Evolutionary conservation across 2,888 invertebrate species (phyloP).

Genomic region (Metellina segmentata): DNA sequence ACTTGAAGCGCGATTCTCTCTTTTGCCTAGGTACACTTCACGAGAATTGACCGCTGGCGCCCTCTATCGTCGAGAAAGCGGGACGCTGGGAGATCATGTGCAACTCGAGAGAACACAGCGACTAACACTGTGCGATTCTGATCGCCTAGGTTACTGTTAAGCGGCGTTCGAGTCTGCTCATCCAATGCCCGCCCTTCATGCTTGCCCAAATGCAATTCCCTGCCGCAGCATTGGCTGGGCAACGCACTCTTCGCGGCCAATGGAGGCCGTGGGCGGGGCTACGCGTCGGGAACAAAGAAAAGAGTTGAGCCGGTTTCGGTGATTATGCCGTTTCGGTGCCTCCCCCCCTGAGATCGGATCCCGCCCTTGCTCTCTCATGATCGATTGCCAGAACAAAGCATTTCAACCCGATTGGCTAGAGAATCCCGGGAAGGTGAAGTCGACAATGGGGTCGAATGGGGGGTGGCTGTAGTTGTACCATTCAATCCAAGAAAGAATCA

Average conservation of each 20-base stretch:
- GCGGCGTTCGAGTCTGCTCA: constrained; percentile 69
- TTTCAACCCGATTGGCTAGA: constrained; percentile 41
- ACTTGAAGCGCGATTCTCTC: constrained; percentile 21
- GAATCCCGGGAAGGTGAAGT: background rate
- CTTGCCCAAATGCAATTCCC: constrained; percentile 67
- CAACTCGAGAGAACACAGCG: constrained; percentile 68
- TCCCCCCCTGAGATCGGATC: constrained; percentile 9
- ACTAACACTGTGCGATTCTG: constrained; percentile 68
- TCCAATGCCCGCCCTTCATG: constrained; percentile 75
- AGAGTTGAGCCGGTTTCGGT: constrained; percentile 64
- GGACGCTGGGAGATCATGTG: constrained; percentile 56
- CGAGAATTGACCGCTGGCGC: constrained; percentile 54
- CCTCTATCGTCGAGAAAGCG: constrained; percentile 61
- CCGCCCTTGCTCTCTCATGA: constrained; percentile 43
- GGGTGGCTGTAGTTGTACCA: constrained; percentile 2
- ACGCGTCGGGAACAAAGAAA: constrained; percentile 48
- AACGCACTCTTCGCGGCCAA: constrained; percentile 46
- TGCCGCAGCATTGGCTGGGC: constrained; percentile 60
- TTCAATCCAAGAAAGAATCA: background rate
- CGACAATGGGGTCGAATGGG: too few species aligned
- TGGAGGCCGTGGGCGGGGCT: constrained; percentile 52
- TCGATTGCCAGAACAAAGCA: constrained; percentile 52
- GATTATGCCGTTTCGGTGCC: constrained; percentile 62
- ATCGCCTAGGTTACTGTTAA: constrained; percentile 62
- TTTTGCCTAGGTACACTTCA: constrained; percentile 13